Base-by-base conservation (phyloP, 2,888 invertebrate genomes). In the Agonopterix subpropinquella region DNA sequence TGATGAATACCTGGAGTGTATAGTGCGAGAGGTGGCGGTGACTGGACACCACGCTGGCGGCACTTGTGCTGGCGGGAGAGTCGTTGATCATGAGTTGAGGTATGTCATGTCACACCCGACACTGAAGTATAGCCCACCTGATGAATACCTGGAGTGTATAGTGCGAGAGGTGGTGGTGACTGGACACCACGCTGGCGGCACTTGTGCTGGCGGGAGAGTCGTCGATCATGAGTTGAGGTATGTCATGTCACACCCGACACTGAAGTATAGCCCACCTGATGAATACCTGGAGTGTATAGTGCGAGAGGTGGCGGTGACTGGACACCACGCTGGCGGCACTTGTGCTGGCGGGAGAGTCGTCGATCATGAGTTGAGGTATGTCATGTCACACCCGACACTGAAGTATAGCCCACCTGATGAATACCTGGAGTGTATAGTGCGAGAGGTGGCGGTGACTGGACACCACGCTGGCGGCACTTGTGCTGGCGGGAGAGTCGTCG, bases 391-490 rank as follows among this genome's bases (percentile, higher is more conserved):
- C 18, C 18, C 18, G 18, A 18, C 18, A 28, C 28, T 28, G 7
- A 51, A 49, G 4, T 28, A 49, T 2, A 77, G 72, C 53, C 87
- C 87, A 0, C 82, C 86, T 4, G 84, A 91, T 49, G 80, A 80
- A 4, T 94, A 90, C 64, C 62, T 93, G 44, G 92, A 92, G 58
- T 94, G 94, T 63, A 67, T 92, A 11, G 77, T 93, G 50, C 83
- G 92, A 49, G 90, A 90, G 37, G 89, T 90, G 8, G 92, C 91
- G 0, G 82, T 94, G 18, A 91, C 93, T 1, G 93, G 94, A 0
- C 95, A 96, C 71, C 96, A 96, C 73, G 93, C 92, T 0, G 94
- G 92, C 0, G 96, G 96, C 9, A 95, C 93, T 0, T 94, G 94
- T 65, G 90, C 92, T 37, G 94, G 95, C 72, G 95, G 94, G 2